phyloP scores from a whole-genome alignment of 2,888 invertebrate species.

The Pyrochroa serraticornis region DNA sequence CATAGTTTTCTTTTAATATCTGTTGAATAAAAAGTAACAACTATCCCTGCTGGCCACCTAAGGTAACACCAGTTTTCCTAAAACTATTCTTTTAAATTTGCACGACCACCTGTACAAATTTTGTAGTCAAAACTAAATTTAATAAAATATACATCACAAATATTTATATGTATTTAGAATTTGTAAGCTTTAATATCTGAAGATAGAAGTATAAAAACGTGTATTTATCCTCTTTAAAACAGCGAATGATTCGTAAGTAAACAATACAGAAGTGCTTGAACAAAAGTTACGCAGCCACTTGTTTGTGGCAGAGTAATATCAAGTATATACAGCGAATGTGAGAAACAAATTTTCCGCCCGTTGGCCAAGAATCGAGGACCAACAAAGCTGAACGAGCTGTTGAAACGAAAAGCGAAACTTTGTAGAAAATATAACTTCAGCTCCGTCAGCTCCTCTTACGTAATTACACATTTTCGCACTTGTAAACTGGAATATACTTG shows the following conservation, averaged over 20 bases:
- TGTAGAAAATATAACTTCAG: constrained; percentile 16
- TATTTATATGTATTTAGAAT: constrained; percentile 18
- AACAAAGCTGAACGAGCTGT: constrained; percentile 19
- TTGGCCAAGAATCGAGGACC: constrained; percentile 15
- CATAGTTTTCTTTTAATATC: no score
- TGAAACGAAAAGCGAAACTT: constrained; percentile 25
- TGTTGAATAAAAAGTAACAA: no score
- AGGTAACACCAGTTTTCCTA: neutral
- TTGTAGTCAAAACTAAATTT: constrained; percentile 14
- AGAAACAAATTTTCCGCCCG: constrained; percentile 11
- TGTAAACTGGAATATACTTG: constrained; percentile 32
- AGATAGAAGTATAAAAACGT: constrained; percentile 21
- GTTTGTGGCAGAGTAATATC: constrained; percentile 24
- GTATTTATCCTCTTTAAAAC: constrained; percentile 39
- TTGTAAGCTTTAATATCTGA: constrained; percentile 16
- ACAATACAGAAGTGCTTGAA: constrained; percentile 5
- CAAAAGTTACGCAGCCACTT: constrained; percentile 34
- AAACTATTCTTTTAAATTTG: constrained; percentile 7
- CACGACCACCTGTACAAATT: constrained; percentile 20
- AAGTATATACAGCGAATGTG: constrained; percentile 29
- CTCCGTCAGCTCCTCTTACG: constrained; percentile 28
- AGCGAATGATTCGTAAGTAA: constrained; percentile 1
- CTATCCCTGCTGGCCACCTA: neutral
- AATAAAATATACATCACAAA: constrained; percentile 25
- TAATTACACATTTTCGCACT: constrained; percentile 35